phyloP scores from a whole-genome alignment of 2,797 vertebrate species.

The Phalloptychus januarius region DNA sequence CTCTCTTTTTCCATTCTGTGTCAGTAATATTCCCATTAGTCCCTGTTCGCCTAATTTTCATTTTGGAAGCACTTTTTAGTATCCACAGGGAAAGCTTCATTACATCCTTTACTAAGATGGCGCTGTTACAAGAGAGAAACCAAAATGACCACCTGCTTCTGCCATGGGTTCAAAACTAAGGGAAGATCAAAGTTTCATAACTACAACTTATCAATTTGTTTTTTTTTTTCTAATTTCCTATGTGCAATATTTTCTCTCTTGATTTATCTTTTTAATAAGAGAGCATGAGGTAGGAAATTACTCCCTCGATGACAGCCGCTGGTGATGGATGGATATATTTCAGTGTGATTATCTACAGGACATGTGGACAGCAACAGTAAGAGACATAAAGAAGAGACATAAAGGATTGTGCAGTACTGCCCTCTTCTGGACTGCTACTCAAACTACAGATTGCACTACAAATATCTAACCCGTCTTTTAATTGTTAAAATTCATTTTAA shows the following conservation, averaged over 20 bases:
- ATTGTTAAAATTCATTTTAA: neutral
- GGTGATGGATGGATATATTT: slow-evolving; percentile 1
- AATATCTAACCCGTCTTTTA: too few relatives aligned
- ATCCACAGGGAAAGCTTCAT: neutral
- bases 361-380: neutral
- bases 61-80: slow-evolving; percentile 2
- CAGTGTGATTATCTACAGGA: neutral
- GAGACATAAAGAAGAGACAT: too few relatives aligned
- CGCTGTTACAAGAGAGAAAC: neutral
- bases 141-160: neutral
- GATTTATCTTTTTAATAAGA: slow-evolving; percentile 12
- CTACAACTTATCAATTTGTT: neutral
- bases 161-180: neutral
- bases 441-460: slow-evolving; percentile 28
- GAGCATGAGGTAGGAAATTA: neutral
- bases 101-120: neutral
- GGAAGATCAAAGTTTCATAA: neutral
- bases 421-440: slow-evolving; percentile 29
- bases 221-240: neutral
- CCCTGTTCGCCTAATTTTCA: neutral
- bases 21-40: slow-evolving; percentile 9
- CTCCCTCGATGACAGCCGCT: neutral
- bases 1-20: neutral
- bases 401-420: slow-evolving; percentile 20
- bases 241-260: neutral